Evolutionary conservation across 2,797 vertebrate genomes (phyloP).

Genomic region (Microcaecilia unicolor): DNA sequence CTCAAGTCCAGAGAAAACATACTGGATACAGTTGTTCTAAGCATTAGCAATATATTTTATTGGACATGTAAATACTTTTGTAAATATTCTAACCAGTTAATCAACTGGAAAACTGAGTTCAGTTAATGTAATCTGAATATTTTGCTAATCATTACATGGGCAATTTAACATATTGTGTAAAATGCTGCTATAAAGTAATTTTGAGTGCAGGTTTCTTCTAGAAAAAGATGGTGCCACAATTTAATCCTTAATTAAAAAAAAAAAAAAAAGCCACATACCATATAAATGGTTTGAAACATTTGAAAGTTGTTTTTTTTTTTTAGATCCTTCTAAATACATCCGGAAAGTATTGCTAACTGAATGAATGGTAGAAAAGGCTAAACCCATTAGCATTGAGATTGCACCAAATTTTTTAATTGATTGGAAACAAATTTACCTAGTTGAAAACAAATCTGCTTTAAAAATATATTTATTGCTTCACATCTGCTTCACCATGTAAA

Average conservation of each 20-base stretch:
- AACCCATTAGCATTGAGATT: too few species aligned
- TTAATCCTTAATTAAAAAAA: slow-evolving; percentile 28
- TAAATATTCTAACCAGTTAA: slow-evolving; percentile 56
- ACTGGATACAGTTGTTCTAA: slow-evolving; percentile 1
- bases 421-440: too few species aligned
- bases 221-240: slow-evolving; percentile 42
- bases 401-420: too few species aligned
- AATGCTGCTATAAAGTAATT: slow-evolving; percentile 56
- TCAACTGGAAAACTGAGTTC: slow-evolving; percentile 41
- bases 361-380: too few species aligned
- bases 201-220: slow-evolving; percentile 48
- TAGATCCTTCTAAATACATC: too few species aligned
- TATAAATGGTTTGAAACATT: slow-evolving; percentile 25
- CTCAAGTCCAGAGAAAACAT: too few species aligned
- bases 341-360: too few species aligned
- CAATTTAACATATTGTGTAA: slow-evolving; percentile 51
- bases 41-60: slow-evolving; percentile 1
- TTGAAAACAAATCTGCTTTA: too few species aligned
- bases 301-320: too few species aligned
- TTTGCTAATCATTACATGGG: slow-evolving; percentile 49
- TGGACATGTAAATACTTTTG: slow-evolving; percentile 35
- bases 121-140: slow-evolving; percentile 51
- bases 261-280: too few species aligned
- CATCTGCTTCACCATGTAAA: too few species aligned
- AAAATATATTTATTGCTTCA: too few species aligned